Conservation (phyloP, 2,113 vertebrate species). For the Falco punctatus region DNA sequence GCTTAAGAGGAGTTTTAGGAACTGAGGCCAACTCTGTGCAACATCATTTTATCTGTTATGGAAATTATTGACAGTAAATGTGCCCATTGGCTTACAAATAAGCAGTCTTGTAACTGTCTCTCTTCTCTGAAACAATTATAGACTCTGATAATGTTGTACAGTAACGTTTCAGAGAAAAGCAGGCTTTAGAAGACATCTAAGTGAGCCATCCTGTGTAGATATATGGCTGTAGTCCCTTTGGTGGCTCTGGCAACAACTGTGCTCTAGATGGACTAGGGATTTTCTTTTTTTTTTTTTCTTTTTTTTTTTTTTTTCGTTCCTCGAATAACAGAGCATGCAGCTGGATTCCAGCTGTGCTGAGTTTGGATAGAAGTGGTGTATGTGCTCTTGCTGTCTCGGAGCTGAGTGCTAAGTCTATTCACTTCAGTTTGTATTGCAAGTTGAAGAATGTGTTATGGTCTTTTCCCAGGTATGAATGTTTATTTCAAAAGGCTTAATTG, state of each 20-base stretch:
- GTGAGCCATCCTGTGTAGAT: background rate
- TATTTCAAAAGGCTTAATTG: background rate
- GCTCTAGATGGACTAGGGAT: background rate
- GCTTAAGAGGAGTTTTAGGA: background rate
- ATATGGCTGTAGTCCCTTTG: rapidly evolving
- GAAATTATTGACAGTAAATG: background rate
- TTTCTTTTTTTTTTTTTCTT: background rate
- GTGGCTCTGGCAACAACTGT: background rate
- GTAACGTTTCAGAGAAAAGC: background rate
- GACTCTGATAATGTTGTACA: background rate
- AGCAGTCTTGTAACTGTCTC: background rate
- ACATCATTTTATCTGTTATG: background rate
- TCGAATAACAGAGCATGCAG: background rate
- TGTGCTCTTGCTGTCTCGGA: background rate
- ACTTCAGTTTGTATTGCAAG: background rate
- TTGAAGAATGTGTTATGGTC: background rate
- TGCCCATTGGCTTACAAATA: background rate
- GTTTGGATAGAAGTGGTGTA: background rate
- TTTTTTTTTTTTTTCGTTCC: background rate
- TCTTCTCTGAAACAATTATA: background rate
- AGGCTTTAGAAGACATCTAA: background rate
- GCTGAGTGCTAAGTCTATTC: background rate
- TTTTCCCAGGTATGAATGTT: background rate
- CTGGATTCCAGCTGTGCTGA: background rate
- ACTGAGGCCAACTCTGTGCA: background rate